Base-by-base conservation (phyloP, 2,888 invertebrate genomes). In the Hypena proboscidalis region DNA sequence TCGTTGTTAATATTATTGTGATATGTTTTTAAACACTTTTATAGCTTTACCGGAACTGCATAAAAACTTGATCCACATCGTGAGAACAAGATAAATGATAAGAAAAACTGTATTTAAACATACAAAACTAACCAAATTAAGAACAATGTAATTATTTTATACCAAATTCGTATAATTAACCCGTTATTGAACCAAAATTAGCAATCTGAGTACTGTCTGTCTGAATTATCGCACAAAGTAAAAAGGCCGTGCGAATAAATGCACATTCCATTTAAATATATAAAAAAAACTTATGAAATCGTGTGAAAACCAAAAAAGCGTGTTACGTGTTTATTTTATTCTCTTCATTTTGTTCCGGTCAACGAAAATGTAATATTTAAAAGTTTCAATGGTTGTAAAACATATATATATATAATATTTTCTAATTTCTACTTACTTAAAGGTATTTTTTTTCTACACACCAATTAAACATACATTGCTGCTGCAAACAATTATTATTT, bases 231-330 rank as follows among this genome's bases (percentile, higher is more conserved):
- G 5, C 8, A 13, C 20, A 8, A n/a, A 21, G 4, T 31, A n/a
- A 27, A n/a, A n/a, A n/a, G n/a, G n/a, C n/a, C n/a, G n/a, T n/a
- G n/a, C n/a, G n/a, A n/a, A n/a, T n/a, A n/a, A n/a, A n/a, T n/a
- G n/a, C n/a, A n/a, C n/a, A n/a, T n/a, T 17, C 5, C 9, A 8
- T 11, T 2, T 15, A 14, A 17, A 15, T 26, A 11, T 19, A 5
- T 4, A 11, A 26, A 35, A 17, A 29, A 37, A 30, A 20, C 3
- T 3, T 21, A 29, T 22, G 29, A 37, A 29, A 37, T 29, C 37
- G 37, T 37, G 37, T 37, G 37, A 29, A 37, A 29, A 37, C 37
- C 13, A 3, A 34, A 22, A 13, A 2, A 9, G 3, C 7, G 2
- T 5, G 10, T 36, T 20, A 36, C 13, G 20, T 36, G 21, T 20